Conservation (phyloP, 2,888 invertebrate genomes). For the Salpingus planirostris region DNA sequence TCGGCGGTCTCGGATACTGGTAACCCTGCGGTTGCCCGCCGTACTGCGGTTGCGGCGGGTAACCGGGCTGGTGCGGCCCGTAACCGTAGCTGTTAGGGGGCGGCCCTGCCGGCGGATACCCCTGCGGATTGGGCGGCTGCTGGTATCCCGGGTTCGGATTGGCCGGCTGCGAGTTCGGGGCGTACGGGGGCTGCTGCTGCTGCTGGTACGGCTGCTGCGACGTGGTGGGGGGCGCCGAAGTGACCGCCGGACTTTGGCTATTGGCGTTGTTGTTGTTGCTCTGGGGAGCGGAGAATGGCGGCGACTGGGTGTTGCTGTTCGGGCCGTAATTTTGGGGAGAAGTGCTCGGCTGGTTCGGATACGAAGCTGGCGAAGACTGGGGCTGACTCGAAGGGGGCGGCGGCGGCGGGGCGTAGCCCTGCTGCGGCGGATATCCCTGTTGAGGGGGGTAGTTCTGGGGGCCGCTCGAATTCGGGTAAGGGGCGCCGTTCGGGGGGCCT, state of each 20-base stretch:
- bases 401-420: conserved; percentile 44
- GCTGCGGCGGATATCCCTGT: conserved; percentile 47
- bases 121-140: conserved; percentile 21
- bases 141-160: conserved; percentile 44
- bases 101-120: conserved; percentile 30
- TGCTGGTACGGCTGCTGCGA: conserved; percentile 51
- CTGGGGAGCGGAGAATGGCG: conserved; percentile 52
- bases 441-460: conserved; percentile 38
- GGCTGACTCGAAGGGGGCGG: conserved; percentile 22
- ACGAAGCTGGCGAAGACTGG: conserved; percentile 34
- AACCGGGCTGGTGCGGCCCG: conserved; percentile 50
- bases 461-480: conserved; percentile 30
- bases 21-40: conserved; percentile 54
- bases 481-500: conserved; percentile 33
- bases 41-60: conserved; percentile 52
- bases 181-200: conserved; percentile 46
- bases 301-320: conserved; percentile 46
- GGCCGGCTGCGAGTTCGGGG: conserved; percentile 40
- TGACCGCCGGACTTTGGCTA: conserved; percentile 42
- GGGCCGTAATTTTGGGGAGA: conserved; percentile 38
- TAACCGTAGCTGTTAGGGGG: conserved; percentile 41
- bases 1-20: conserved; percentile 55
- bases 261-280: conserved; percentile 23
- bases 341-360: conserved; percentile 32
- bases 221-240: conserved; percentile 42